Base-by-base conservation (phyloP, 1,140 invertebrate genomes). In the Papilio aristodemus region DNA sequence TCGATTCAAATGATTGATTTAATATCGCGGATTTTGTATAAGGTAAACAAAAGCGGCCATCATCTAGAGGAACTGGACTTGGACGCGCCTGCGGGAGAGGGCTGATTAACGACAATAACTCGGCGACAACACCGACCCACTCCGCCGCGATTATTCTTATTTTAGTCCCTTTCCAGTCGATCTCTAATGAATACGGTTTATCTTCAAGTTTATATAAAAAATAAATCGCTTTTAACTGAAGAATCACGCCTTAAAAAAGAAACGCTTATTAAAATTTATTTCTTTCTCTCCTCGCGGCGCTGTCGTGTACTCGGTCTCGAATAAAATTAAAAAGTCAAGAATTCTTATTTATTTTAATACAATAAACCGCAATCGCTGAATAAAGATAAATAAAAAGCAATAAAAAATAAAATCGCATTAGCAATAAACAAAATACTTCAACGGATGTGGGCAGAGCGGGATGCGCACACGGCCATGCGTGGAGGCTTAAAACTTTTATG, bases 321-420 rank as follows among this genome's bases (percentile, higher is more conserved):
- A 91, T 90, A 91, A 91, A 91, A 91, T 91, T 91, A 91, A 91
- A 91, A 90, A 91, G 87, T 89, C 87, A 86, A 88, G 87, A 91
- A 91, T 91, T 91, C 89, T 91, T 91, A 91, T 91, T 91, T 91
- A 91, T 91, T 91, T 91, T 90, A 91, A 91, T 91, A 91, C 89
- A 91, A 91, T 91, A 91, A 91, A 91, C 89, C 85, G 89, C 89
- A 91, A 91, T 90, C 89, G 87, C 82, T 88, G 89, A 91, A 91
- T 91, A 90, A 90, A 91, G 89, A 91, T 91, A 91, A 91, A 91
- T 91, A 91, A 90, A 91, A 91, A 84, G 86, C 84, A 91, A 91
- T 91, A 90, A 91, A 91, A 91, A 91, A 91, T 90, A 89, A 91
- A 90, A 86, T 90, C 87, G 89, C 89, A 91, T 91, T 91, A 91